Evolutionary conservation across 2,888 invertebrate genomes (phyloP).

Genomic region (Eristalis arbustorum): DNA sequence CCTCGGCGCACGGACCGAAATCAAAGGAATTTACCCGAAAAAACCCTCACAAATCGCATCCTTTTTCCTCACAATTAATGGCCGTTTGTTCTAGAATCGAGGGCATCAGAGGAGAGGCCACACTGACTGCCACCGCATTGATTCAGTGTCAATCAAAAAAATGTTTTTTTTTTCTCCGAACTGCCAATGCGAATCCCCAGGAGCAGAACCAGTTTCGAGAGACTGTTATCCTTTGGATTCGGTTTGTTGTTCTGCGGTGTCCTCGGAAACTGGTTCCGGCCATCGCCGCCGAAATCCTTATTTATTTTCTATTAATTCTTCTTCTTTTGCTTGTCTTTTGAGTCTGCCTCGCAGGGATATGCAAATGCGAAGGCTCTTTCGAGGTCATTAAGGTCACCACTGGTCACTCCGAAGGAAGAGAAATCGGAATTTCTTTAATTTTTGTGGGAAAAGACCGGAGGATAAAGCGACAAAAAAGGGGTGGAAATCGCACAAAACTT

Average conservation of each 20-base stretch:
- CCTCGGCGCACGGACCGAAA: background rate
- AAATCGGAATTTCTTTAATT: constrained; percentile 46
- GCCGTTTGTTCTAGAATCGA: constrained; percentile 40
- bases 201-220: constrained; percentile 33
- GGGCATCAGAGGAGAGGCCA: background rate
- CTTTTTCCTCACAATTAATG: constrained; percentile 47
- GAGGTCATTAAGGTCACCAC: constrained; percentile 69
- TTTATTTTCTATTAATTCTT: constrained; percentile 67
- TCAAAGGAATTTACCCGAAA: constrained; percentile 5
- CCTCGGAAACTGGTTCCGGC: background rate
- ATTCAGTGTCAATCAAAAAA: constrained; percentile 65
- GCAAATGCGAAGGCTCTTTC: constrained; percentile 55
- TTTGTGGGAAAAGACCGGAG: constrained; percentile 63
- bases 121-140: constrained; percentile 35
- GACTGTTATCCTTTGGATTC: constrained; percentile 59
- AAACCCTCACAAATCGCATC: constrained; percentile 26
- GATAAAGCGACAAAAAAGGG: constrained; percentile 40
- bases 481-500: constrained; percentile 40
- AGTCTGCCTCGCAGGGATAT: constrained; percentile 19
- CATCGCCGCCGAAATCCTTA: constrained; percentile 32
- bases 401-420: constrained; percentile 56
- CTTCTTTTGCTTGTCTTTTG: constrained; percentile 32
- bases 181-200: constrained; percentile 35
- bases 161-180: constrained; percentile 8
- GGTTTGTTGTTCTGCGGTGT: constrained; percentile 56